These are phyloP conservation scores for Lanius collurio DNA, from an alignment of 2,113 vertebrate species.

Conservation along the genomic window DNA sequence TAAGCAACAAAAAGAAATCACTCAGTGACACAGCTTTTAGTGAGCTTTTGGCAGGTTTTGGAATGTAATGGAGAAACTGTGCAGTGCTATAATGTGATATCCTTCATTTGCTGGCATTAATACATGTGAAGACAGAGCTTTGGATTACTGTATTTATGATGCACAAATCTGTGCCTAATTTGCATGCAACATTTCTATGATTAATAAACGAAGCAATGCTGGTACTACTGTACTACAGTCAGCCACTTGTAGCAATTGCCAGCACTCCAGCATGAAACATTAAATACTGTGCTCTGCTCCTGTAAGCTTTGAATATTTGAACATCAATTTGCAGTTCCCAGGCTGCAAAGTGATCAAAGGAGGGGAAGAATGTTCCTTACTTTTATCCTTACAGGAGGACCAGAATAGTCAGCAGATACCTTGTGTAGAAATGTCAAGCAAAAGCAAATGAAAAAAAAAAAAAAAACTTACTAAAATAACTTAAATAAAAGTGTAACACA, in stretches of 20 bases:
- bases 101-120: neutral
- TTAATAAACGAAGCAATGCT: constrained; percentile 24
- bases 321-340: neutral
- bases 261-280: neutral
- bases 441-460: neutral
- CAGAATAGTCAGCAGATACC: neutral
- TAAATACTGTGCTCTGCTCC: neutral
- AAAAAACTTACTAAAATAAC: neutral
- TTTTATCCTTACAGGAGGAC: neutral
- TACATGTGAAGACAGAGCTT: neutral
- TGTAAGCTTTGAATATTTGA: neutral
- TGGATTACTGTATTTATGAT: neutral
- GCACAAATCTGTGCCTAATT: neutral
- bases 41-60: neutral
- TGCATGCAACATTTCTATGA: neutral
- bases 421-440: neutral
- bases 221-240: neutral
- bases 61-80: neutral
- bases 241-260: neutral
- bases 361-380: neutral
- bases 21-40: neutral
- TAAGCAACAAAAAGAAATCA: neutral
- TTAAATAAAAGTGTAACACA: neutral
- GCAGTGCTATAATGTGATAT: neutral
- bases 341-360: neutral